Evolutionary conservation across 1,140 invertebrate genomes (phyloP), one percentile per base, ranked within the genome.

Genomic region (Lutraria rhynchaena): DNA sequence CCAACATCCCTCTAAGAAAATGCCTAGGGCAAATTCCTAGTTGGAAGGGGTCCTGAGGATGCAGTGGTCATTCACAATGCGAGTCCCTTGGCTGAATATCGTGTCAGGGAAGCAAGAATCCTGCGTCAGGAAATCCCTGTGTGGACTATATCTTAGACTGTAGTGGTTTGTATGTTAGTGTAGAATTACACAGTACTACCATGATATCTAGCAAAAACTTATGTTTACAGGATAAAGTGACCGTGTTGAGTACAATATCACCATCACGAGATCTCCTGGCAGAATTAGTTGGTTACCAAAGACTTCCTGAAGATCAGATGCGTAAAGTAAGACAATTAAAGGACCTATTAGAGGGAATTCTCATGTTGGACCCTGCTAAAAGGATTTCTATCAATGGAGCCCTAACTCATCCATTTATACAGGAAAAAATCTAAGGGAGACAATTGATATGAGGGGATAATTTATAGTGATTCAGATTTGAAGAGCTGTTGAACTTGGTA

Each of bases 381-480:
- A 94, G 99, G 73, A 95, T 98, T 76, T 96, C 97, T 0, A 95
- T 99, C 61, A 98, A 98, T 90, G 97, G 99, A 90, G 98, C 98
- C 27, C 93, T 99, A 29, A 95, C 96, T 33, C 98, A 99, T 94
- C 96, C 98, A 1, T 99, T 99, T 93, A 99, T 99, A 90, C 95
- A 96, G 93, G 98, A 99, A 91, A 91, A 91, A 78, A 87, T 90
- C 27, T 91, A 80, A 88, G 41, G 60, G n/a, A n/a, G n/a, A n/a
- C 27, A n/a, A 33, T 41, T 29, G 15, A 15, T 15, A 41, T 7
- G 22, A 41, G 27, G 24, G 44, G 41, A 29, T 11, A n/a, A 67
- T 67, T 46, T 41, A 46, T 9, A 22, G 13, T 67, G 63, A 67
- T 41, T 67, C 22, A 46, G 27, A 27, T 41, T 49, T 7, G 5